phyloP scores from a whole-genome alignment of 2,113 vertebrate species.

The Rhodinocichla rosea region DNA sequence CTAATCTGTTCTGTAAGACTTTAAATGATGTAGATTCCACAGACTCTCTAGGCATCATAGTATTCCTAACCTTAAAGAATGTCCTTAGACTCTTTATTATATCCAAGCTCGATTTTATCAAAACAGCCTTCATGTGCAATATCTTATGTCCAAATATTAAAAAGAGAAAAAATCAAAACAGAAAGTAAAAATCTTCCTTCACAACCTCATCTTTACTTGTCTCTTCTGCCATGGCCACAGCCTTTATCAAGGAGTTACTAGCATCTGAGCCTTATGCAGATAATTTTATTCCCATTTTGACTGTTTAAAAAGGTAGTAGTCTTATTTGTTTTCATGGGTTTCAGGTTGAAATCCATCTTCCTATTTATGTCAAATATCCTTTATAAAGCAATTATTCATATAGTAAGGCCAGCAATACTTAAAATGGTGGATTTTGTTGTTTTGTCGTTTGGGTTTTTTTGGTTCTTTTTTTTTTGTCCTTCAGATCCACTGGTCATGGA shows the following conservation, averaged over 20 bases:
- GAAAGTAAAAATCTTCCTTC: not conserved
- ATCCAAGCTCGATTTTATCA: not conserved
- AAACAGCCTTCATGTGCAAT: not conserved
- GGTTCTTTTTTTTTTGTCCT: not conserved
- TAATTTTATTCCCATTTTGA: not conserved
- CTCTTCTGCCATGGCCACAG: not conserved
- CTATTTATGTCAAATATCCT: not conserved
- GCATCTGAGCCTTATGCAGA: not conserved
- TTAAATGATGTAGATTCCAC: accelerated
- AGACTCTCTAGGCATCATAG: not conserved
- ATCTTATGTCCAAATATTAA: not conserved
- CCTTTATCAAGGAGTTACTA: not conserved
- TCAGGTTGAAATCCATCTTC: not conserved
- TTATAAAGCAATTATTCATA: not conserved
- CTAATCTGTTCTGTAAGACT: not conserved
- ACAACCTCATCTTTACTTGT: not conserved
- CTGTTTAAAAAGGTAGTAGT: not conserved
- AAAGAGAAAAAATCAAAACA: not conserved
- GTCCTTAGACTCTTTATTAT: not conserved
- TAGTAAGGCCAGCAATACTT: not conserved
- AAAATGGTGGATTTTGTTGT: not conserved
- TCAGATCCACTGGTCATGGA: not conserved
- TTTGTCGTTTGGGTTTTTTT: not conserved
- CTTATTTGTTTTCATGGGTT: not conserved
- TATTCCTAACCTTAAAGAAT: not conserved